Base-by-base conservation (phyloP, 2,797 vertebrate genomes). In the Halcyon smyrnensis region DNA sequence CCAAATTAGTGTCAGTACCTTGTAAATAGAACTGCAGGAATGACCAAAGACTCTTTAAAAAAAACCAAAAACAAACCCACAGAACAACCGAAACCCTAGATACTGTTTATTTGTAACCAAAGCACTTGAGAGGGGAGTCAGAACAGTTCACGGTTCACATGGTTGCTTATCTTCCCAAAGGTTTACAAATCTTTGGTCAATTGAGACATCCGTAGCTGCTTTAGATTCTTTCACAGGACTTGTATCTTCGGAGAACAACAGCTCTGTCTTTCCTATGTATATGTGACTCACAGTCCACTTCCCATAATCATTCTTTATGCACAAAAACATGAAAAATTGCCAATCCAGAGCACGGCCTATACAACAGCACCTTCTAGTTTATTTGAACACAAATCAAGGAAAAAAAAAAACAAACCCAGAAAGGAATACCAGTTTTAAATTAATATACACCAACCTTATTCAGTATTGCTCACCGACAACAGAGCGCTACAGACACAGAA, bases 51-150 rank as follows among this genome's bases (percentile, higher is more conserved):
- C 41, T 59, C 30, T 36, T 12, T 9, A 36, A 51, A 46, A 23
- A 65, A 13, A 27, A 25, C 12, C 24, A 23, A 46, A 23, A 12
- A 20, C 19, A 45, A 45, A 45, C 18, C 43, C 10, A 23, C 46
- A 23, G 11, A 48, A 48, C 21, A 48, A 12, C 12, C 24, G 23
- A 46, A 11, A 12, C 46, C 16, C 24, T 12, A 48, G 32, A 45
- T 48, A 54, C 56, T 34, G n/a, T 64, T 89, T 87, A 65, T 86
- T 91, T 81, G 76, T 88, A 70, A 76, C 53, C n/a, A 82, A 94
- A 92, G 37, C 64, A 84, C 43, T 91, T 36, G 45, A 74, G 75
- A 89, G 77, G 11, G 5, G 19, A 74, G 28, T 41, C 41, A 73
- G 64, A 94, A 69, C 15, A 75, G 64, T 23, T 77, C 32, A 48